A percentile compares a stretch with the other conserved stretches of the same genome.
Conservation (phyloP, 2,888 invertebrate genomes). For the Bombylius discolor region DNA sequence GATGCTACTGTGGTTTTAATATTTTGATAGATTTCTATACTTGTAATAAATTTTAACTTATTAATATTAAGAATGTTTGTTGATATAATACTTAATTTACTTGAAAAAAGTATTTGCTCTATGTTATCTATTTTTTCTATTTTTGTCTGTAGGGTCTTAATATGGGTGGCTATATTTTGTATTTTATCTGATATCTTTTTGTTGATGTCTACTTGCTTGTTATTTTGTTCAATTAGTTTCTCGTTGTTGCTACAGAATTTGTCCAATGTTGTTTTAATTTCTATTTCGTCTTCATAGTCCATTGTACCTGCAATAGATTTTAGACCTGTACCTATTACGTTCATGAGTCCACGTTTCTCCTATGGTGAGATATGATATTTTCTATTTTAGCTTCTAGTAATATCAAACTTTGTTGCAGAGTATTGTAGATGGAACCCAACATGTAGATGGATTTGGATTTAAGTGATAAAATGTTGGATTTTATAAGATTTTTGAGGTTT, state of each 20-base stretch:
- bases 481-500: not conserved
- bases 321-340: conserved; percentile 4
- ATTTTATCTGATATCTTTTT: not conserved
- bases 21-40: not conserved
- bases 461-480: not conserved
- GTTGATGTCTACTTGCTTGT: not conserved
- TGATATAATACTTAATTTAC: not conserved
- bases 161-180: not conserved
- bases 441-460: not conserved
- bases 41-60: not conserved
- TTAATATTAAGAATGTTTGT: too few species aligned
- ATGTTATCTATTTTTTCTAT: not conserved
- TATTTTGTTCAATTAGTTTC: not conserved
- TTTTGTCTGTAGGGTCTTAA: not conserved
- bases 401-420: not conserved
- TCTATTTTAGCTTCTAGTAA: not conserved
- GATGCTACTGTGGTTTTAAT: not conserved
- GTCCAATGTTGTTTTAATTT: not conserved
- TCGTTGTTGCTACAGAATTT: not conserved
- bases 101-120: not conserved
- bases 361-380: not conserved
- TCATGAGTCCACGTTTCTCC: conserved; percentile 3
- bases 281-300: not conserved
- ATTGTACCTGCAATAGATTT: conserved; percentile 4
- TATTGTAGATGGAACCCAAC: not conserved